These are phyloP conservation scores for Drosophila pruinosa DNA, from an alignment of 1,140 invertebrate genomes.

Conservation along the genomic window DNA sequence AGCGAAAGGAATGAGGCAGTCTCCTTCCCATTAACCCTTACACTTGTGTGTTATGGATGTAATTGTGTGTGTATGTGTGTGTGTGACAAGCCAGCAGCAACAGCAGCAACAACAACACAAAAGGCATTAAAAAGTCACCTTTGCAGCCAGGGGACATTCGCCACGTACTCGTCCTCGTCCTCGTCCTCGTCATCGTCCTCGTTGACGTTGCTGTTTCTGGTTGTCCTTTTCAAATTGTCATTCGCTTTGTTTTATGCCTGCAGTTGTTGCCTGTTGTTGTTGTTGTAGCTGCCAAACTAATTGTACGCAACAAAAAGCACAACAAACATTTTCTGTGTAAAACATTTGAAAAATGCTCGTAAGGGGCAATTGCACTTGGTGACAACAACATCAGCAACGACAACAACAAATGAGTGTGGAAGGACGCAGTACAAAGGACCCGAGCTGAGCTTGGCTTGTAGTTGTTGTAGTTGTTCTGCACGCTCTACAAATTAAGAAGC, in stretches of 20 bases:
- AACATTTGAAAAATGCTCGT: conserved; percentile 77
- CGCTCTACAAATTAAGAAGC: conserved; percentile 73
- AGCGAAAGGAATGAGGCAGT: conserved; percentile 13
- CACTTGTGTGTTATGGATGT: conserved; percentile 45
- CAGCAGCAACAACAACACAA: conserved; percentile 41
- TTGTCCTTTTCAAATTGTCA: conserved; percentile 76
- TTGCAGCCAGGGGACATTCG: conserved; percentile 52
- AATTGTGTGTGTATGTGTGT: conserved; percentile 25
- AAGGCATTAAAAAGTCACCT: conserved; percentile 78
- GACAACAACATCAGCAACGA: conserved; percentile 22
- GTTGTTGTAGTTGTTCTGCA: conserved; percentile 58
- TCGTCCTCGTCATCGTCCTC: conserved; percentile 32
- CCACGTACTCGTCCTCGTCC: conserved; percentile 5
- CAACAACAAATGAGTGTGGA: conserved; percentile 50
- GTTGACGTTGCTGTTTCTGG: conserved; percentile 42
- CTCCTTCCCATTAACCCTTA: conserved; percentile 28
- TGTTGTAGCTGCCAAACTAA: conserved; percentile 65
- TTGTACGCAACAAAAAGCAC: conserved; percentile 75
- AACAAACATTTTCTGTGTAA: conserved; percentile 57
- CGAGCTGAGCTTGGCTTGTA: neutral
- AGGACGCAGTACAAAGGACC: neutral
- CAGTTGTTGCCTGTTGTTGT: conserved; percentile 47
- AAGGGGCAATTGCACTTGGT: conserved; percentile 71
- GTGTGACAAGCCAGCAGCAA: conserved; percentile 60
- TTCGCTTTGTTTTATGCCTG: conserved; percentile 75